Evolutionary conservation across 2,888 invertebrate genomes (phyloP).

Genomic region (Melolontha melolontha): DNA sequence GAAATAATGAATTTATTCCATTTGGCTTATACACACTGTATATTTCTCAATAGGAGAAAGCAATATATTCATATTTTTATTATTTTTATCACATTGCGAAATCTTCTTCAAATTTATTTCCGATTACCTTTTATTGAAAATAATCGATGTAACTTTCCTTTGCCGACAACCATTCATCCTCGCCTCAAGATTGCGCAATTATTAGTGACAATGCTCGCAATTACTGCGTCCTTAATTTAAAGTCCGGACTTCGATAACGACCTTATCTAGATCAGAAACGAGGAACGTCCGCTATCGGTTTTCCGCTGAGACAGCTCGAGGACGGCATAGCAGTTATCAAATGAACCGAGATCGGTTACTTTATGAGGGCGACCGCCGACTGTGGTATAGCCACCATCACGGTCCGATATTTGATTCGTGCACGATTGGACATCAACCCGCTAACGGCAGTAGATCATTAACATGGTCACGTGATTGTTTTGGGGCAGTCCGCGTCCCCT

Average conservation of each 20-base stretch:
- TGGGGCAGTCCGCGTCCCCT: background rate
- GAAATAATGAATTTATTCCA: too few relatives aligned
- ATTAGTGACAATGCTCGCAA: constrained; percentile 42
- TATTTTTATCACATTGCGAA: too few relatives aligned
- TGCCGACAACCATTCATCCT: constrained; percentile 18
- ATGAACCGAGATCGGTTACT: constrained; percentile 29
- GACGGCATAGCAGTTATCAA: constrained; percentile 19
- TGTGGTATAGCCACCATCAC: background rate
- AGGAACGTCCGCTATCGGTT: constrained; percentile 20
- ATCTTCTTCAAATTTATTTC: too few relatives aligned
- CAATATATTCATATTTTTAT: too few relatives aligned
- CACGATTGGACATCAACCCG: background rate
- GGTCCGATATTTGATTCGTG: constrained; percentile 4
- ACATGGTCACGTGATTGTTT: constrained; percentile 7
- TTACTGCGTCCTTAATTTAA: constrained; percentile 43
- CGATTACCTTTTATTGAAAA: too few relatives aligned
- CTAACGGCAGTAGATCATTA: background rate
- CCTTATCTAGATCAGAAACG: constrained; percentile 37
- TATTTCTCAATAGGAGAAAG: too few relatives aligned
- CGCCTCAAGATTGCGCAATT: constrained; percentile 35
- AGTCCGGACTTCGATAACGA: constrained; percentile 39
- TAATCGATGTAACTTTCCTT: too few relatives aligned
- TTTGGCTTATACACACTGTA: too few relatives aligned
- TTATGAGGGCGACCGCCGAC: constrained; percentile 6
- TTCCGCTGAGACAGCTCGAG: constrained; percentile 29